phyloP scores from a whole-genome alignment of 2,888 invertebrate genomes.

The Schizaphis graminum region DNA sequence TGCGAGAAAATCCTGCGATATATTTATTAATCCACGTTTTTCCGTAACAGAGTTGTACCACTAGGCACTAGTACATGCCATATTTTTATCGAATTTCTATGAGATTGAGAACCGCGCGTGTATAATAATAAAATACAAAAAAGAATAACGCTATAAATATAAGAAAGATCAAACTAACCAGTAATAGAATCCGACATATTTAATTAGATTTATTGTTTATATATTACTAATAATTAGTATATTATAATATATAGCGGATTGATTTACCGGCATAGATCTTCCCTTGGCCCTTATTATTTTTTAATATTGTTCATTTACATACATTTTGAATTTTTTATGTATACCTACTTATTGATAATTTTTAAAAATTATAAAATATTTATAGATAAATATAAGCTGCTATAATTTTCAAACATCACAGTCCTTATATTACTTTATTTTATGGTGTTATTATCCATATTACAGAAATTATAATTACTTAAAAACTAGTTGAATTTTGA shows the following conservation, averaged over 20 bases:
- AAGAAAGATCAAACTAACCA: too few species aligned
- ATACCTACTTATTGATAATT: neutral
- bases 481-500: too few species aligned
- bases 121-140: too few species aligned
- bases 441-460: too few species aligned
- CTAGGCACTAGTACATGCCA: neutral
- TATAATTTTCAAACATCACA: too few species aligned
- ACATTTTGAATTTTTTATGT: neutral
- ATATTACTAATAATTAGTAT: neutral
- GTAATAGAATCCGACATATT: too few species aligned
- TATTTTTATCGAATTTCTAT: neutral
- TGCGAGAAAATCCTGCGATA: neutral
- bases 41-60: neutral
- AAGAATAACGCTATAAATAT: too few species aligned
- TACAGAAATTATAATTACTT: too few species aligned
- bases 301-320: neutral
- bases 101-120: too few species aligned
- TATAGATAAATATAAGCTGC: too few species aligned
- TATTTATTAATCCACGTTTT: neutral
- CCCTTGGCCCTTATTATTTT: neutral
- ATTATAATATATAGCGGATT: neutral
- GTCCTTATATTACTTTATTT: too few species aligned
- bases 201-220: neutral
- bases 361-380: too few species aligned
- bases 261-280: neutral